These are phyloP conservation scores for Drosophila bocki DNA, from an alignment of 1,140 invertebrate genomes.

Conservation along the genomic window DNA sequence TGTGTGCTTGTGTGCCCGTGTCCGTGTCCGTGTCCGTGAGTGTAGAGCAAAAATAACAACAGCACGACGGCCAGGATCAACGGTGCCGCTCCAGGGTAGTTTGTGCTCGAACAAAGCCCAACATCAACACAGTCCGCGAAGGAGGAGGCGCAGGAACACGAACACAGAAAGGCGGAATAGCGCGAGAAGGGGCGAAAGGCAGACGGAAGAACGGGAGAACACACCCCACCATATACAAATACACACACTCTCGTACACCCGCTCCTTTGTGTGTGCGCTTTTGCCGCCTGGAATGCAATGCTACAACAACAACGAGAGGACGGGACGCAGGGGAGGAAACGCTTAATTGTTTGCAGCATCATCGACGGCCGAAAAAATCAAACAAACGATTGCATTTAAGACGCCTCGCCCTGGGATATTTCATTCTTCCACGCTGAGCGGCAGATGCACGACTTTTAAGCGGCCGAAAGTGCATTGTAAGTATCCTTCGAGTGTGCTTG, in stretches of 20 bases:
- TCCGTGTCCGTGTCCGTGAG: conserved; percentile 44
- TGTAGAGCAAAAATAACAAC: conserved; percentile 69
- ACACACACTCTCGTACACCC: conserved; percentile 32
- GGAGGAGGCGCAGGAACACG: conserved; percentile 38
- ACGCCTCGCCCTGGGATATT: conserved; percentile 28
- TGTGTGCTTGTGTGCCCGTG: conserved; percentile 41
- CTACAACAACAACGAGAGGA: conserved; percentile 34
- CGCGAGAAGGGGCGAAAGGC: conserved; percentile 8
- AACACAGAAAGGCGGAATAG: conserved; percentile 16
- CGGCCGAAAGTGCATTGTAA: conserved; percentile 63
- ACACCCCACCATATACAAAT: conserved; percentile 29
- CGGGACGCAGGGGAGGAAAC: conserved; percentile 66
- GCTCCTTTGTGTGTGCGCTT: conserved; percentile 57
- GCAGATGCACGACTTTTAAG: conserved; percentile 28
- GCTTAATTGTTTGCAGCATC: conserved; percentile 71
- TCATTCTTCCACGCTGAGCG: conserved; percentile 29
- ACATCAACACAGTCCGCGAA: conserved; percentile 38
- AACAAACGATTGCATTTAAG: conserved; percentile 65
- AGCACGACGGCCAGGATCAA: conserved; percentile 58
- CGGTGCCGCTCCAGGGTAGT: conserved; percentile 71
- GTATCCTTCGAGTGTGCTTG: conserved; percentile 65
- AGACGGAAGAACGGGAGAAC: conserved; percentile 42
- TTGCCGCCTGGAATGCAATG: conserved; percentile 56
- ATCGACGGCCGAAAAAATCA: conserved; percentile 48
- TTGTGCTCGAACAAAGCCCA: conserved; percentile 70